Evolutionary conservation across 2,888 invertebrate genomes (phyloP).

Genomic region (Sinodicranocentrus sp.): DNA sequence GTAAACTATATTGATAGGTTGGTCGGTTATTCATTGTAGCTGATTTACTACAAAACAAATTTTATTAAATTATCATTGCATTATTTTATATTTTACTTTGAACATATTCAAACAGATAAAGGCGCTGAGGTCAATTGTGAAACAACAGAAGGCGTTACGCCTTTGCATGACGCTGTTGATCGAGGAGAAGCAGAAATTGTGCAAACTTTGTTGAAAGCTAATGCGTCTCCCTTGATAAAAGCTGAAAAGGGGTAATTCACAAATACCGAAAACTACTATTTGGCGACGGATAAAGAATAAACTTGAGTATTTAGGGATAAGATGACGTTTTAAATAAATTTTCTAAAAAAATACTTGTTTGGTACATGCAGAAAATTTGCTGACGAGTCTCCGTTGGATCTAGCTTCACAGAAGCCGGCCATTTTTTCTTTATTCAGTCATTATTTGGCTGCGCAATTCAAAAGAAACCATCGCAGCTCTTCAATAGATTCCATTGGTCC

Average conservation of each 20-base stretch:
- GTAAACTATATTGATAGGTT: too few relatives aligned
- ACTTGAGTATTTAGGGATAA: not conserved
- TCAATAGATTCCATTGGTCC: conserved; percentile 76
- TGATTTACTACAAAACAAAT: too few relatives aligned
- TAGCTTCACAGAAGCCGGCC: conserved; percentile 78
- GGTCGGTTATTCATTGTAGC: too few relatives aligned
- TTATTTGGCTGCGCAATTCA: conserved; percentile 74
- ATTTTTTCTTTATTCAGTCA: conserved; percentile 77
- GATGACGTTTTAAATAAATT: not conserved
- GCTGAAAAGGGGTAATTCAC: conserved; percentile 80
- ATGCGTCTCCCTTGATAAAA: conserved; percentile 81
- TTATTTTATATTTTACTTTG: conserved; percentile 2
- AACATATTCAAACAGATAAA: conserved; percentile 78
- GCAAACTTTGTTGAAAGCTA: conserved; percentile 81
- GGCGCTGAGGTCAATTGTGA: conserved; percentile 82
- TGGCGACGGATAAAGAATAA: not conserved
- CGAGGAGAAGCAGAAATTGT: conserved; percentile 81
- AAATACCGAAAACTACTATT: not conserved
- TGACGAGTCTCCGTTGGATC: conserved; percentile 78
- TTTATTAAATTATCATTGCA: too few relatives aligned
- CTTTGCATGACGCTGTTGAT: conserved; percentile 83
- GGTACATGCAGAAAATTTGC: conserved; percentile 78
- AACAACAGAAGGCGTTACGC: conserved; percentile 82
- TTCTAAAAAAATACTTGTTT: not conserved
- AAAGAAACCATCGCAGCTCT: conserved; percentile 68